A percentile compares a stretch with the other conserved stretches of the same genome.
Evolutionary conservation across 1,140 invertebrate genomes (phyloP).

Genomic region (Drosophila grimshawi): DNA sequence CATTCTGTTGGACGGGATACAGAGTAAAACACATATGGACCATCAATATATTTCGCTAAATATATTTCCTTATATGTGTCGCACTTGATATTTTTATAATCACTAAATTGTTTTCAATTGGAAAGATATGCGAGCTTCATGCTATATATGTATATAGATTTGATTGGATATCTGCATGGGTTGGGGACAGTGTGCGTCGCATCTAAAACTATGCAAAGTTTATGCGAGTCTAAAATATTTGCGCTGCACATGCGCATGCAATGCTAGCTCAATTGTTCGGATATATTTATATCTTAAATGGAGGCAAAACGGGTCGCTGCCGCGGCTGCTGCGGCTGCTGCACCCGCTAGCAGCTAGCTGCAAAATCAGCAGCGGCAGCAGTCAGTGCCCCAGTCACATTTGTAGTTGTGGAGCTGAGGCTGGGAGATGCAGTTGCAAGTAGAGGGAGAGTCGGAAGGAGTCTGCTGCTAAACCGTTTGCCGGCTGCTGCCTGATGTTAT

Average conservation of each 20-base stretch:
- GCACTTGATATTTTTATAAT: too few relatives aligned
- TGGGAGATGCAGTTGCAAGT: not conserved
- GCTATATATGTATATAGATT: not conserved
- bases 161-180: not conserved
- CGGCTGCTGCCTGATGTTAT: conserved; percentile 67
- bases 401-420: not conserved
- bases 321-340: conserved; percentile 21
- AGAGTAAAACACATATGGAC: too few relatives aligned
- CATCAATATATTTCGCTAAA: too few relatives aligned
- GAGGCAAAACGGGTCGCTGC: conserved; percentile 53
- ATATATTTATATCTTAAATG: conserved; percentile 80
- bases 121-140: too few relatives aligned
- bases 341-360: conserved; percentile 33
- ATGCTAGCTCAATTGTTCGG: conserved; percentile 76
- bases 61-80: too few relatives aligned
- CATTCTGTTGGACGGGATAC: too few relatives aligned
- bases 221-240: conserved; percentile 82
- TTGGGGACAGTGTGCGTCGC: conserved; percentile 31
- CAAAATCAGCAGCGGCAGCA: not conserved
- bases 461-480: conserved; percentile 31
- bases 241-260: conserved; percentile 71
- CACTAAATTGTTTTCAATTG: too few relatives aligned
- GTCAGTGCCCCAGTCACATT: conserved; percentile 1
- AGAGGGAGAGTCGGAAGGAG: conserved; percentile 13
- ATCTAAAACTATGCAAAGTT: conserved; percentile 78